Conservation (phyloP, 2,888 invertebrate genomes). For the Agrochola lychnidis region DNA sequence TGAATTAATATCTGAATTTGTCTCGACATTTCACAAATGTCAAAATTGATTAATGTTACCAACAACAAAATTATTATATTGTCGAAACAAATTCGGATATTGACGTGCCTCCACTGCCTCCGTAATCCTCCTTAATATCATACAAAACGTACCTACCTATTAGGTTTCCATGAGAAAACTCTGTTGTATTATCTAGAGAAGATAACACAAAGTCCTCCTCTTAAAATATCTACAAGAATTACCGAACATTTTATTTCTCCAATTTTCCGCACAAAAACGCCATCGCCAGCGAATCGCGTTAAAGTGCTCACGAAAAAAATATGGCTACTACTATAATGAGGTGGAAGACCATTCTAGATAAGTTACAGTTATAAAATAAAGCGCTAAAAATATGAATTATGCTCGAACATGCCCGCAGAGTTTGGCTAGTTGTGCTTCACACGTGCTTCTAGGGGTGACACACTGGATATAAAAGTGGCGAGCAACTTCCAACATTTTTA, state of each 20-base stretch:
- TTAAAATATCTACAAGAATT: slow-evolving; percentile 6
- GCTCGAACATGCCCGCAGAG: slow-evolving; percentile 57
- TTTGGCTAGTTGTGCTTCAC: slow-evolving; percentile 58
- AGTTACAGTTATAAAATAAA: slow-evolving; percentile 40
- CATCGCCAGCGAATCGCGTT: slow-evolving; percentile 48
- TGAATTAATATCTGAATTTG: too few relatives aligned
- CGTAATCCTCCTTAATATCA: neutral
- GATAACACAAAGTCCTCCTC: neutral
- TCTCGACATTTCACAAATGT: too few relatives aligned
- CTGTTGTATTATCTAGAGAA: neutral
- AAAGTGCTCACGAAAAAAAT: slow-evolving; percentile 47
- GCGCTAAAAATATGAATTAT: slow-evolving; percentile 64
- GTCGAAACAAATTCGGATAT: slow-evolving; percentile 22
- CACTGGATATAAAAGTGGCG: neutral
- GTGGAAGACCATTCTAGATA: slow-evolving; percentile 55
- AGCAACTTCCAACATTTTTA: neutral
- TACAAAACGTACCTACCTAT: slow-evolving; percentile 4
- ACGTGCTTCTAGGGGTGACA: slow-evolving; percentile 36
- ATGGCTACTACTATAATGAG: slow-evolving; percentile 47
- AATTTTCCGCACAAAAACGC: neutral
- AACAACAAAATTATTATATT: neutral
- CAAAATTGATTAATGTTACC: neutral
- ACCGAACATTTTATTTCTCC: slow-evolving; percentile 5
- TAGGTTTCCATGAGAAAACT: neutral
- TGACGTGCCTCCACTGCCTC: neutral